A percentile compares a stretch with the other conserved stretches of the same genome.
phyloP scores from a whole-genome alignment of 92 coral and sea anemone genomes.

The Palythoa heliodiscus region DNA sequence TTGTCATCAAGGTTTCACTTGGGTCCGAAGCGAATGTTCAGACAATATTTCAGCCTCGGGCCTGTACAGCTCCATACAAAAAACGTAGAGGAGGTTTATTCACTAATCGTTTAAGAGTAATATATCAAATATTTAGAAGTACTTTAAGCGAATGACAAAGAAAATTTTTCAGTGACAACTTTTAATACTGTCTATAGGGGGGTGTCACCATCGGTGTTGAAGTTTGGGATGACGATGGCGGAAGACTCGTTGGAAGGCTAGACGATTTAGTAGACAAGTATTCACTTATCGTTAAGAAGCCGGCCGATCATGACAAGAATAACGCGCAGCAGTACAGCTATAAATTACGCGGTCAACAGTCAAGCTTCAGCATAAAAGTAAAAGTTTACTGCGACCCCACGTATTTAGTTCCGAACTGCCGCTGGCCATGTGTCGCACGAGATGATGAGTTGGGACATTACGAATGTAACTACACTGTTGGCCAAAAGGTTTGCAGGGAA shows the following conservation, averaged over 20 bases:
- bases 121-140: not conserved
- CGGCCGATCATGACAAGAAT: constrained; percentile 47
- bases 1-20: too few species aligned
- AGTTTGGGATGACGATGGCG: constrained; percentile 91
- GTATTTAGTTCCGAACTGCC: constrained; percentile 78
- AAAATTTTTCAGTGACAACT: too few species aligned
- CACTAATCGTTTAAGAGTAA: not conserved
- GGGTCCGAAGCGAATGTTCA: too few species aligned
- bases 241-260: constrained; percentile 63
- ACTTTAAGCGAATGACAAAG: not conserved
- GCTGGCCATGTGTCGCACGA: constrained; percentile 63
- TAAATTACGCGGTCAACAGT: constrained; percentile 63
- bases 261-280: constrained; percentile 86
- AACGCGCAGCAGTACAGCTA: constrained; percentile 42
- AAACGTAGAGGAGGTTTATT: too few species aligned
- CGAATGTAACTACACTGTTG: constrained; percentile 65
- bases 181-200: not conserved
- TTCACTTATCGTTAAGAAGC: constrained; percentile 49
- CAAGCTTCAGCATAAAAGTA: constrained; percentile 66
- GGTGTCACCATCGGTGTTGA: constrained; percentile 72
- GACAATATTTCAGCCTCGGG: too few species aligned
- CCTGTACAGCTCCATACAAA: too few species aligned
- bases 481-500: constrained; percentile 69
- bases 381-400: constrained; percentile 72
- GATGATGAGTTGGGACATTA: constrained; percentile 75